A percentile compares a stretch with the other conserved stretches of the same genome.
These are phyloP conservation scores for Pithys albifrons DNA, from an alignment of 2,113 vertebrate species.

Conservation along the genomic window DNA sequence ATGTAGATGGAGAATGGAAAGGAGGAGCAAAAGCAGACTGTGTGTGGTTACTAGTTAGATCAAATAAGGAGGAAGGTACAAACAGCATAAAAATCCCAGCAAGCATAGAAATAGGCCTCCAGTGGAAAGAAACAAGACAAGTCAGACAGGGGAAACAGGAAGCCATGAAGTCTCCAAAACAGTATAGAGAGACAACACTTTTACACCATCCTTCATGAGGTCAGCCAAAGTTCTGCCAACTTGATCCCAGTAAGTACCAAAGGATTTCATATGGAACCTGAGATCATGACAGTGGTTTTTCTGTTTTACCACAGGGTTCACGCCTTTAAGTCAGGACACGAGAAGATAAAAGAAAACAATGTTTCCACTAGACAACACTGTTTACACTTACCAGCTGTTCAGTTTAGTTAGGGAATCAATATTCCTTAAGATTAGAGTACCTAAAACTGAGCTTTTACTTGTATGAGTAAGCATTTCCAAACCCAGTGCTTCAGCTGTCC, in stretches of 20 bases:
- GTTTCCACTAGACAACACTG: background rate
- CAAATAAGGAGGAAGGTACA: background rate
- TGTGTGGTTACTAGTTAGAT: background rate
- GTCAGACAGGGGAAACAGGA: constrained; percentile 51
- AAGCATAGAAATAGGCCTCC: background rate
- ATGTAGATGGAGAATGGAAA: background rate
- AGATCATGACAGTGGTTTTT: background rate
- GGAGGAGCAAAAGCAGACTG: background rate
- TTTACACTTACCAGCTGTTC: background rate
- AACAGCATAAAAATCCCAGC: background rate
- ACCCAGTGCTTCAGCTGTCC: constrained; percentile 51
- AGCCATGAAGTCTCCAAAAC: constrained; percentile 45
- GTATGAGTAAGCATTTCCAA: constrained; percentile 68
- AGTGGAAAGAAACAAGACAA: constrained; percentile 25
- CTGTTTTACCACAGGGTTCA: background rate
- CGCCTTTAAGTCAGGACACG: background rate
- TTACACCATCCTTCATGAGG: constrained; percentile 42
- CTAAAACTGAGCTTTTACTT: constrained; percentile 9
- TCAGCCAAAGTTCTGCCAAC: constrained; percentile 66
- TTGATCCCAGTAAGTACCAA: background rate
- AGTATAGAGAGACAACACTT: constrained; percentile 54
- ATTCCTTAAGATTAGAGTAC: background rate
- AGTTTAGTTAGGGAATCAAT: background rate
- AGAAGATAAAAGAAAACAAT: background rate
- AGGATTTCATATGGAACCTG: constrained; percentile 51